Conservation (phyloP, 2,888 invertebrate species). For the Chaetogeoica ovagalla region DNA sequence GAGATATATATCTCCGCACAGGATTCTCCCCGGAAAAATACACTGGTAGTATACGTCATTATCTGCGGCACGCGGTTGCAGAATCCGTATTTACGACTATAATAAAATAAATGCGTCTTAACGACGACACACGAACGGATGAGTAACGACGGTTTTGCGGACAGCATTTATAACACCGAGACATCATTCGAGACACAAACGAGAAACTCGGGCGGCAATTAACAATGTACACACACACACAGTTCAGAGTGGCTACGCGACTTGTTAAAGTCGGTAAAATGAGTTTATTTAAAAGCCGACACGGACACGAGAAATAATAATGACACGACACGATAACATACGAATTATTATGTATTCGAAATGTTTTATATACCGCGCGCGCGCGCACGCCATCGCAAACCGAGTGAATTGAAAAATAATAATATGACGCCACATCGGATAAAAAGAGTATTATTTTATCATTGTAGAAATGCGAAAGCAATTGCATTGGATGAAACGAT, state of each 20-base stretch:
- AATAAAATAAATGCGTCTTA: slow-evolving; percentile 46
- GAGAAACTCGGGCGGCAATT: slow-evolving; percentile 43
- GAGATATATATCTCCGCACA: slow-evolving; percentile 1
- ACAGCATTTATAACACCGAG: slow-evolving; percentile 32
- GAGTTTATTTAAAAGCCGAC: slow-evolving; percentile 33
- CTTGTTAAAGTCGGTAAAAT: slow-evolving; percentile 39
- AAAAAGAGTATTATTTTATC: no score
- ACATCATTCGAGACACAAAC: slow-evolving; percentile 34
- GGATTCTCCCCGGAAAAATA: no score
- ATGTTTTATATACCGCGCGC: no score
- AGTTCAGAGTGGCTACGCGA: slow-evolving; percentile 15
- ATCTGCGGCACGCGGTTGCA: no score
- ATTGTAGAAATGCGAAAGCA: no score
- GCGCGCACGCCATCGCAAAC: no score
- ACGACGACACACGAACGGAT: slow-evolving; percentile 34
- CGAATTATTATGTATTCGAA: no score
- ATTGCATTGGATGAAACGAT: no score
- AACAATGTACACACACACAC: slow-evolving; percentile 29
- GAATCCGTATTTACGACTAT: slow-evolving; percentile 39
- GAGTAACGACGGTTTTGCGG: slow-evolving; percentile 29
- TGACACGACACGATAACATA: no score
- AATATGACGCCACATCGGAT: no score
- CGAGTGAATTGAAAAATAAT: no score
- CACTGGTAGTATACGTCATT: no score
- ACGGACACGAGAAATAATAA: slow-evolving; percentile 15